Base-by-base conservation (phyloP, 2,888 invertebrate genomes). In the Digitonthophagus gazella region DNA sequence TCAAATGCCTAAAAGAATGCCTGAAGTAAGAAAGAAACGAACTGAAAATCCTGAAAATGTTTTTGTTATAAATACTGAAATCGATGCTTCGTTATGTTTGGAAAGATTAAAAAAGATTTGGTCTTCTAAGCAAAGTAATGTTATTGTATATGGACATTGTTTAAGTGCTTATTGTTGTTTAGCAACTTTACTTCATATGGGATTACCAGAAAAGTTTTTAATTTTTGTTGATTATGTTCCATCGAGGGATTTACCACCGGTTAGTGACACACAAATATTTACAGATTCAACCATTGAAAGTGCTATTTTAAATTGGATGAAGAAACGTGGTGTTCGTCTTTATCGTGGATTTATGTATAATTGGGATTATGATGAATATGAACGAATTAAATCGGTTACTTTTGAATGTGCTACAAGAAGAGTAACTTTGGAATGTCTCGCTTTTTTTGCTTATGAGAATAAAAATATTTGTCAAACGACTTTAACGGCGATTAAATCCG, bases 31-130 rank as follows among this genome's bases (percentile, higher is more conserved):
- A 6, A 63, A 18, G 11, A 58, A 44, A 5, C 78, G 0, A 83
- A 14, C 56, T 4, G 78, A 81, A 1, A 71, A 81, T 70, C 88
- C 88, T 0, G 81, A 83, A 1, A 89, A 89, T 75, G 85, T 88
- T 16, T 86, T 88, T 71, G 81, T 86, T 2, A 76, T 89, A n/a
- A 89, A 89, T 76, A 81, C 83, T 54, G 80, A 84, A 8, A 68
- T 76, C 0, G 86, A 88, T 54, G 88, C 87, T 0, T 80, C 78
- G 15, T 80, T 73, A 65, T 82, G 85, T n/a, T 73, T 85, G 15
- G 79, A 11, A 80, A 77, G 70, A 75, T 83, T 55, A 77, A 74
- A 66, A 73, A 70, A 73, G 44, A 81, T 85, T 15, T 19, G 18
- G 28, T 44, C 19, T 16, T 4, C 2, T 18, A 61, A 19, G 3